Evolutionary conservation across 1,140 invertebrate genomes (phyloP).

Genomic region (Tetramorium parvispinum): DNA sequence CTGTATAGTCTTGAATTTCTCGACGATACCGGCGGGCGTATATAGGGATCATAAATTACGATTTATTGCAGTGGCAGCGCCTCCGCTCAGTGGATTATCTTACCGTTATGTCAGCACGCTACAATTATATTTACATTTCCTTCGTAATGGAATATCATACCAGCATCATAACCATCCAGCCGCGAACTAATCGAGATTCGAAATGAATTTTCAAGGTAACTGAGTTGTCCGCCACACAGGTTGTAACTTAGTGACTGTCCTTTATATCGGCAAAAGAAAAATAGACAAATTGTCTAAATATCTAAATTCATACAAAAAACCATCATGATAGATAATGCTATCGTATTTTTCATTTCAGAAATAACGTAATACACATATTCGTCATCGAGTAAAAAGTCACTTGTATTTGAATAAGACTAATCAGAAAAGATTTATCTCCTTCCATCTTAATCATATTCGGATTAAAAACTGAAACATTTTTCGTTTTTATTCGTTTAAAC

Average conservation of each 20-base stretch:
- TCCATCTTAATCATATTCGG: not conserved
- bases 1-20: conserved; percentile 79
- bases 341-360: not conserved
- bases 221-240: not conserved
- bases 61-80: conserved; percentile 83
- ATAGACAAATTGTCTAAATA: not conserved
- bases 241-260: not conserved
- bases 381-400: not conserved
- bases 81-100: conserved; percentile 84
- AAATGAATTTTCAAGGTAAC: conserved; percentile 14
- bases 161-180: not conserved
- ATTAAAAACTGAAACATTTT: not conserved
- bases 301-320: not conserved
- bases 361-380: not conserved
- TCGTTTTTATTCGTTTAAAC: no score
- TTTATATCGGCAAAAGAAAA: not conserved
- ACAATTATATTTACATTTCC: conserved; percentile 85
- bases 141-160: conserved; percentile 75
- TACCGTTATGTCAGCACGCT: conserved; percentile 83
- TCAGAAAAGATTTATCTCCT: not conserved
- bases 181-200: conserved; percentile 31
- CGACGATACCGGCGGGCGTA: conserved; percentile 78
- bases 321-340: not conserved
- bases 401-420: not conserved
- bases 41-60: conserved; percentile 83